Percentiles rank a stretch among this genome's conserved stretches.
These are phyloP conservation scores for Mythimna ferrago DNA, from an alignment of 2,888 invertebrate species.

Conservation along the genomic window DNA sequence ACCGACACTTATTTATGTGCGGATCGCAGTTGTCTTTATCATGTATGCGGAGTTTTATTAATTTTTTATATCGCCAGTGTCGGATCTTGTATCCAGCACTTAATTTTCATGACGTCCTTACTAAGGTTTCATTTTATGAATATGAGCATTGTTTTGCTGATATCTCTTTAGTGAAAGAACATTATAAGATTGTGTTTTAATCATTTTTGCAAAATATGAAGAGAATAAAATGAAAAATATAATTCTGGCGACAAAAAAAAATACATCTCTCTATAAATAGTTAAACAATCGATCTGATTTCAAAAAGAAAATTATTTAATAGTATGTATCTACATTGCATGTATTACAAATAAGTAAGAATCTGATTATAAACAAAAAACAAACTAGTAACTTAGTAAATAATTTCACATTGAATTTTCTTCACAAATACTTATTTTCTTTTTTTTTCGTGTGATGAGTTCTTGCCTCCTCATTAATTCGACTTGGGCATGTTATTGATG, in stretches of 20 bases:
- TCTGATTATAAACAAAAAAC: background rate
- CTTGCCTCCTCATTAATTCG: constrained; percentile 60
- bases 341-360: background rate
- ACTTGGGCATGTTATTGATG: constrained; percentile 43
- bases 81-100: constrained; percentile 73
- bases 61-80: constrained; percentile 68
- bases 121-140: constrained; percentile 62
- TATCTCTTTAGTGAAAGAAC: constrained; percentile 16
- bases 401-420: background rate
- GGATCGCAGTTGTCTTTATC: constrained; percentile 74
- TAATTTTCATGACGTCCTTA: constrained; percentile 66
- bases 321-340: too few species aligned
- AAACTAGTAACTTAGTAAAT: background rate
- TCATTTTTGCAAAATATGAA: background rate
- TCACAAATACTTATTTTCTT: constrained; percentile 33
- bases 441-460: constrained; percentile 46
- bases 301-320: background rate
- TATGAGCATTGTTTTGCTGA: constrained; percentile 50
- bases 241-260: background rate
- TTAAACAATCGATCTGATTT: background rate
- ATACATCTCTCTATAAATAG: too few species aligned
- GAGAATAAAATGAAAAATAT: background rate
- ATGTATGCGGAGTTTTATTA: constrained; percentile 71
- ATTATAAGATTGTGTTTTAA: constrained; percentile 3
- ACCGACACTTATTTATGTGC: constrained; percentile 80